Percentiles rank a stretch among this genome's conserved stretches.
phyloP scores from a whole-genome alignment of 2,113 vertebrate species.

The Tringa solitaria region DNA sequence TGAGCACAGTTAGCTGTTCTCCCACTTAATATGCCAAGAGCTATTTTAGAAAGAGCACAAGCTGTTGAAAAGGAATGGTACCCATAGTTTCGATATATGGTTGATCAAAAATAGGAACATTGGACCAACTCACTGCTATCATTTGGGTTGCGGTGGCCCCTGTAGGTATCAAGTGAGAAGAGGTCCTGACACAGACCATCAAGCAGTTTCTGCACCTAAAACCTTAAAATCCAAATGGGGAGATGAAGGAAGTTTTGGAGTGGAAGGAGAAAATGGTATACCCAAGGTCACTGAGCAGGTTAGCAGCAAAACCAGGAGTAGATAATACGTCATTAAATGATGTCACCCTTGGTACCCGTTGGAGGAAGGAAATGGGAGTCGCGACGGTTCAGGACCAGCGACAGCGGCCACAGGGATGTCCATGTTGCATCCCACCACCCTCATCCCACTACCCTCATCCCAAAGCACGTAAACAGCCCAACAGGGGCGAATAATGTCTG shows the following conservation, averaged over 20 bases:
- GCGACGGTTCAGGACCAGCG: background rate
- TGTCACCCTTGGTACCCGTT: background rate
- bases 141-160: background rate
- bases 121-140: background rate
- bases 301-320: background rate
- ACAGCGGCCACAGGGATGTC: rapidly evolving
- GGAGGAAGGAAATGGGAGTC: background rate
- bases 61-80: background rate
- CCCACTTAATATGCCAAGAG: background rate
- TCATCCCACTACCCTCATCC: background rate
- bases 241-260: background rate
- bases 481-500: background rate
- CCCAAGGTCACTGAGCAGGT: background rate
- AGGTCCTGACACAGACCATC: background rate
- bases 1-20: background rate
- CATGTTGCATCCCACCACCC: background rate
- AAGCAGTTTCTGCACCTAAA: background rate
- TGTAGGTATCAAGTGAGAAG: background rate
- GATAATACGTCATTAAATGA: background rate
- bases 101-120: background rate
- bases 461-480: background rate
- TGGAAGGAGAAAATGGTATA: background rate
- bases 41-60: background rate
- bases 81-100: rapidly evolving
- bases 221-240: background rate